These are phyloP conservation scores for Flabesymbios commensalis DNA, from an alignment of 2,888 invertebrate genomes.

Conservation along the genomic window DNA sequence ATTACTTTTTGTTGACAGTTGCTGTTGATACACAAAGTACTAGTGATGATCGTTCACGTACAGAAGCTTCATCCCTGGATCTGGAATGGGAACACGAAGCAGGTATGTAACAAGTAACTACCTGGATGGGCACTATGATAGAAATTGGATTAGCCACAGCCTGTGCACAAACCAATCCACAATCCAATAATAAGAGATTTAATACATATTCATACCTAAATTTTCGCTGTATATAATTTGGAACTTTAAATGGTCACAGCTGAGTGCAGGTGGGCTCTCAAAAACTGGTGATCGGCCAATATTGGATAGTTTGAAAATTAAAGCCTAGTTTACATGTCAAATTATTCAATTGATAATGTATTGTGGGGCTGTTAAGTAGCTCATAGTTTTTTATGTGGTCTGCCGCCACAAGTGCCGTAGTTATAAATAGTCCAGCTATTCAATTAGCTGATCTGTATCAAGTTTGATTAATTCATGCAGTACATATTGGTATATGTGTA, in stretches of 20 bases:
- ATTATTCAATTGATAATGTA: not conserved
- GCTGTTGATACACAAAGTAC: constrained; percentile 47
- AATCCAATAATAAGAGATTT: not conserved
- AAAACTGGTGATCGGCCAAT: no score
- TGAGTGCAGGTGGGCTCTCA: no score
- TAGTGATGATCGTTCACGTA: constrained; percentile 51
- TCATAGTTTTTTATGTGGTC: not conserved
- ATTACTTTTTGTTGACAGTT: constrained; percentile 24
- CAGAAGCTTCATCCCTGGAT: constrained; percentile 58
- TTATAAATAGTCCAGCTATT: no score
- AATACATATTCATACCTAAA: not conserved
- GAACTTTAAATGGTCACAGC: no score
- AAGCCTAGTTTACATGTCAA: no score
- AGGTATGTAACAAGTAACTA: constrained; percentile 41
- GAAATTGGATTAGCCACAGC: no score
- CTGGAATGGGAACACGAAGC: constrained; percentile 61
- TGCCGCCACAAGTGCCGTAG: not conserved
- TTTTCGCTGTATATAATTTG: not conserved
- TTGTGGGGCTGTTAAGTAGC: not conserved
- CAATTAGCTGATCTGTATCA: no score
- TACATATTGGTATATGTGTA: no score
- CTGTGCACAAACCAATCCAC: no score
- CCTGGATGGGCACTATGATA: no score
- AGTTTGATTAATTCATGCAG: no score
- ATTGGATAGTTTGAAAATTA: no score